phyloP scores from a whole-genome alignment of 2,113 vertebrate genomes.

The Bagarius yarrelli region DNA sequence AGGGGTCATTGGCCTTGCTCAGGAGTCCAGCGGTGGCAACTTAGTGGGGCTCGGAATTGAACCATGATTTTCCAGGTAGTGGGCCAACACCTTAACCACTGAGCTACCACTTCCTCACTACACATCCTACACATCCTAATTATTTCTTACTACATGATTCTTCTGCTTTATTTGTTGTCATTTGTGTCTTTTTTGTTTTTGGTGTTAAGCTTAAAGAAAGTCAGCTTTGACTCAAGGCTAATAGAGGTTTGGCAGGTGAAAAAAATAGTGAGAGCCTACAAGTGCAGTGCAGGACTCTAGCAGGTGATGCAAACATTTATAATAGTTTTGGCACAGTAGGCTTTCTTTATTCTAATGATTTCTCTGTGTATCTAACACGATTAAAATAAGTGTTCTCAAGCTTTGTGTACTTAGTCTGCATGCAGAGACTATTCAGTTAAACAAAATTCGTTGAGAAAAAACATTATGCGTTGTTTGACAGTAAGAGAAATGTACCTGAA shows the following conservation, averaged over 20 bases:
- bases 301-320: neutral
- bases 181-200: conserved; percentile 10
- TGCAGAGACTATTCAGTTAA: conserved; percentile 34
- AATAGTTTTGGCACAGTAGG: neutral
- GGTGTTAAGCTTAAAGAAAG: conserved; percentile 19
- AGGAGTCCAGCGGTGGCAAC: too few species aligned
- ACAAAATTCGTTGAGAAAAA: conserved; percentile 7
- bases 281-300: neutral
- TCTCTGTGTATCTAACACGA: neutral
- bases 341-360: neutral
- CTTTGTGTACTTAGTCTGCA: neutral
- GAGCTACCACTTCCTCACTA: too few species aligned
- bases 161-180: conserved; percentile 27
- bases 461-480: conserved; percentile 39
- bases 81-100: too few species aligned
- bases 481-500: conserved; percentile 42
- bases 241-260: conserved; percentile 6
- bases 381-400: neutral
- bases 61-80: too few species aligned
- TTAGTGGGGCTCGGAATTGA: too few species aligned
- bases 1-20: too few species aligned
- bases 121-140: conserved; percentile 51
- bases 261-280: neutral
- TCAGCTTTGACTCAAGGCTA: conserved; percentile 6
- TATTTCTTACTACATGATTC: conserved; percentile 45